These are phyloP conservation scores for Nymphalis urticae DNA, from an alignment of 2,888 invertebrate species.

Conservation along the genomic window DNA sequence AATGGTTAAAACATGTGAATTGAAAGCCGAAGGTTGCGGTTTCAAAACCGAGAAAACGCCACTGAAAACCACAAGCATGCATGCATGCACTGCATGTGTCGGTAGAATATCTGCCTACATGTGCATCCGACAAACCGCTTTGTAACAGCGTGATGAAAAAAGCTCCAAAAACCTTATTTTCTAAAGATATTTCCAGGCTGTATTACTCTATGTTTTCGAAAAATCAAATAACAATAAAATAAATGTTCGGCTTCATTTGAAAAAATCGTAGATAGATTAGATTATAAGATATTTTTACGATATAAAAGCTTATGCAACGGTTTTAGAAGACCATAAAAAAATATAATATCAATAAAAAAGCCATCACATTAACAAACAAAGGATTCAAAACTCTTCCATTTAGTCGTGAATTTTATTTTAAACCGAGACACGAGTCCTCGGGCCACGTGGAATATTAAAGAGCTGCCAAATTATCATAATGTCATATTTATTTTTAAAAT, in stretches of 20 bases:
- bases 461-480: slow-evolving; percentile 41
- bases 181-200: too few relatives aligned
- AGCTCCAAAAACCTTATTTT: too few relatives aligned
- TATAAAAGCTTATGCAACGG: slow-evolving; percentile 14
- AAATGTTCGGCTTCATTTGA: slow-evolving; percentile 5
- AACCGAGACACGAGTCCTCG: slow-evolving; percentile 42
- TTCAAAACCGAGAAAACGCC: too few relatives aligned
- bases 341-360: slow-evolving; percentile 36
- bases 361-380: slow-evolving; percentile 48
- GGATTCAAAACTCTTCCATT: slow-evolving; percentile 39
- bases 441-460: slow-evolving; percentile 47
- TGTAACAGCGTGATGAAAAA: too few relatives aligned
- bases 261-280: background rate
- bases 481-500: slow-evolving; percentile 38
- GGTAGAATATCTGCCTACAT: too few relatives aligned
- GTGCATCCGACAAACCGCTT: too few relatives aligned
- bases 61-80: too few relatives aligned
- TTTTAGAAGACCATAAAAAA: slow-evolving; percentile 29
- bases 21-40: too few relatives aligned
- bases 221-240: background rate
- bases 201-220: too few relatives aligned
- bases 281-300: slow-evolving; percentile 4
- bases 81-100: too few relatives aligned
- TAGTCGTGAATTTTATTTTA: slow-evolving; percentile 49
- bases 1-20: too few relatives aligned